These are phyloP conservation scores for Hystrix cristata DNA, from an alignment of 2,113 vertebrate species.

Conservation along the genomic window DNA sequence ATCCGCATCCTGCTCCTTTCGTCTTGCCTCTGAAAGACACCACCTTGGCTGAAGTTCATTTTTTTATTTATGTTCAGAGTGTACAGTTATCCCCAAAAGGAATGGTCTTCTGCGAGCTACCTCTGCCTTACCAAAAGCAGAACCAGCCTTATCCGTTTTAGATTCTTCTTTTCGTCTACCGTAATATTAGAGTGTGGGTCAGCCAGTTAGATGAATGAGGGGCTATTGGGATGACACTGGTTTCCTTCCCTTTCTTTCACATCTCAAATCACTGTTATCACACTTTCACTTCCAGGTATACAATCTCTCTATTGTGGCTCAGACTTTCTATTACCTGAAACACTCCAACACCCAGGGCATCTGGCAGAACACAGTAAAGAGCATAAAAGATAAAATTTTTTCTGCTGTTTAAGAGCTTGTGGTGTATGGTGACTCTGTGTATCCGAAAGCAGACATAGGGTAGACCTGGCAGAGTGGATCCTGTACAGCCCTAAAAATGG, in stretches of 20 bases:
- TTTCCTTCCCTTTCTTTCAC: neutral
- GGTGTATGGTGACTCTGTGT: neutral
- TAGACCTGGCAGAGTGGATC: too few species aligned
- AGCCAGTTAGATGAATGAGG: neutral
- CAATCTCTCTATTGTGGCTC: neutral
- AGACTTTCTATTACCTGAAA: conserved; percentile 4
- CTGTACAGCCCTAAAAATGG: neutral
- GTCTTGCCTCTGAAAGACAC: neutral
- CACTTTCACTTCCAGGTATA: neutral
- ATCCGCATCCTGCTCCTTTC: neutral
- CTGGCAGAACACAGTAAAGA: neutral
- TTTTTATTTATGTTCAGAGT: neutral
- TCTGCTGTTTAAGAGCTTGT: neutral
- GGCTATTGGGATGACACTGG: neutral
- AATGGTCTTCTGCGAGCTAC: neutral
- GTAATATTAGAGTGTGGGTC: neutral
- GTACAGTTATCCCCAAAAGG: neutral
- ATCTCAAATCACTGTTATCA: conserved; percentile 19
- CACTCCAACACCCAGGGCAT: neutral
- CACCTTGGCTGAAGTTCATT: neutral
- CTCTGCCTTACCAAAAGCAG: neutral
- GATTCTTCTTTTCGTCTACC: neutral
- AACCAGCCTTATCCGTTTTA: neutral
- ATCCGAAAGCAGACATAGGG: neutral
- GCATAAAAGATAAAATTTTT: neutral